Evolutionary conservation across 2,888 invertebrate species (phyloP).

Genomic region (Eristalis pertinax): DNA sequence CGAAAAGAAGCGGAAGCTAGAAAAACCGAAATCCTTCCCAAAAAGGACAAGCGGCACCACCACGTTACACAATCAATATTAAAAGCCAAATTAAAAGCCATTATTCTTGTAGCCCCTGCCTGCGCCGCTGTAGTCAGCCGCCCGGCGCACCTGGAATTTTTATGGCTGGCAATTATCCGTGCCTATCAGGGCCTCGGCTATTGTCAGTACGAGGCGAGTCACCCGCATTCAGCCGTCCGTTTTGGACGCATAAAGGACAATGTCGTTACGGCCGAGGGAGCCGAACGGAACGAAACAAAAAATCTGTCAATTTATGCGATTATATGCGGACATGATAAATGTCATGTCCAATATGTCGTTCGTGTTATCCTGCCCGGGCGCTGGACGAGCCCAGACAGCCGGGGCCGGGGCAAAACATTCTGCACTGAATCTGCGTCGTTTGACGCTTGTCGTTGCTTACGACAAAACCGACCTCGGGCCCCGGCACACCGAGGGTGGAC

Average conservation of each 20-base stretch:
- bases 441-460: conserved; percentile 18
- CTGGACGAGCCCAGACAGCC: too few species aligned
- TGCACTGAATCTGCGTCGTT: conserved; percentile 10
- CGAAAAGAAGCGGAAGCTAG: background rate
- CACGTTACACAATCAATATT: conserved; percentile 52
- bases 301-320: conserved; percentile 59
- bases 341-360: conserved; percentile 60
- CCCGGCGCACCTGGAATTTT: conserved; percentile 55
- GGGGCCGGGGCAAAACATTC: conserved; percentile 3
- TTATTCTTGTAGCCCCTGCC: conserved; percentile 43
- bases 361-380: conserved; percentile 21
- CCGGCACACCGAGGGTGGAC: conserved; percentile 9
- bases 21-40: background rate
- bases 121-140: background rate
- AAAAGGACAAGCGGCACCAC: conserved; percentile 19
- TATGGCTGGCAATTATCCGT: conserved; percentile 45
- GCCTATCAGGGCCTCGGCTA: conserved; percentile 44
- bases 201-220: conserved; percentile 1
- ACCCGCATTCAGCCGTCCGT: conserved; percentile 5
- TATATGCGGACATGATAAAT: conserved; percentile 63
- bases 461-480: conserved; percentile 23
- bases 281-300: background rate
- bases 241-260: conserved; percentile 12
- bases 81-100: conserved; percentile 62
- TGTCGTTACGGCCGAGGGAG: background rate